Conservation (phyloP, 2,113 vertebrate genomes). For the Campylomormyrus numenius region DNA sequence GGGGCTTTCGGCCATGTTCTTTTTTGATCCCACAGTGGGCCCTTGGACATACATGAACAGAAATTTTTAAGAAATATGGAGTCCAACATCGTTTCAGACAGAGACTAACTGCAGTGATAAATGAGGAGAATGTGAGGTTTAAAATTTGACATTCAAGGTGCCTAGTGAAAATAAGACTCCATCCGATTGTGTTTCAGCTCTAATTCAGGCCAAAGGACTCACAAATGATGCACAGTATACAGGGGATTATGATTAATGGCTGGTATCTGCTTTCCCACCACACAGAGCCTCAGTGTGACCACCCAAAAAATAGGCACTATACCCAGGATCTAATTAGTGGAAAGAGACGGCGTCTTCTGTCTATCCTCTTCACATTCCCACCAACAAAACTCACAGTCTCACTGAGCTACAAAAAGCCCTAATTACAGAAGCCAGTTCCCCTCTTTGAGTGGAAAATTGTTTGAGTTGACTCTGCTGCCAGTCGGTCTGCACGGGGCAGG, state of each 20-base stretch:
- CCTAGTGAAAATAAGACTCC: background rate
- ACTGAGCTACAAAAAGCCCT: background rate
- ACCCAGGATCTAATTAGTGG: conserved; percentile 5
- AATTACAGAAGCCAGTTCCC: conserved; percentile 17
- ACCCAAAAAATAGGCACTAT: background rate
- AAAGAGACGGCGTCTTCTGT: background rate
- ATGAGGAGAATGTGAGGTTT: background rate
- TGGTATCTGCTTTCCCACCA: conserved; percentile 12
- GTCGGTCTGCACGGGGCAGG: conserved; percentile 11
- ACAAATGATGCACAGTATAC: background rate
- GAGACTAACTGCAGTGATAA: background rate
- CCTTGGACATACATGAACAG: conserved; percentile 54
- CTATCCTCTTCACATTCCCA: background rate
- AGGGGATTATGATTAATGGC: background rate
- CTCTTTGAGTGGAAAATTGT: conserved; percentile 5
- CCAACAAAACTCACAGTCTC: background rate
- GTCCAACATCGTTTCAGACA: background rate
- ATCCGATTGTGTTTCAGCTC: background rate
- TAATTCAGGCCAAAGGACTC: background rate
- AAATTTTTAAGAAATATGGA: background rate
- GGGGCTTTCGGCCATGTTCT: conserved; percentile 59
- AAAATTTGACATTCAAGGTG: background rate
- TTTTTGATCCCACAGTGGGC: conserved; percentile 50
- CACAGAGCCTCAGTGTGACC: background rate
- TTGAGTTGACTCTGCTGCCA: background rate